Base-by-base conservation (phyloP, 2,888 invertebrate genomes). In the Rotaria sp. region DNA sequence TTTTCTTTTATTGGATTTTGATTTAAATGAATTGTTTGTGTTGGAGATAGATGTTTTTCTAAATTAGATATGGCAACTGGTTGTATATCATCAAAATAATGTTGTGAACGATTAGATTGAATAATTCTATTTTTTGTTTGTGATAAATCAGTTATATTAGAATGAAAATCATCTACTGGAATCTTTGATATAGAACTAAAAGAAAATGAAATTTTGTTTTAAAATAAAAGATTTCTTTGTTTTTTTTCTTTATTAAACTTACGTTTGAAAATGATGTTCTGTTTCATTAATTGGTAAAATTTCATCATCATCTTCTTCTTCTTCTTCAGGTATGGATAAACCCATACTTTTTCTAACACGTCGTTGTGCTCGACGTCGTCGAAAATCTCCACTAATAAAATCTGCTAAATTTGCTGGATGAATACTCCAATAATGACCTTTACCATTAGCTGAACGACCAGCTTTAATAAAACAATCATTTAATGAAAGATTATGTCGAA, bases 361-460 rank as follows among this genome's bases (percentile, higher is more conserved):
- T 67, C 87, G 24, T 45, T 87, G 87, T 1, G 87, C 87, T 48
- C 87, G 74, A 26, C 98, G 94, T 85, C 98, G 93, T 45, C 98
- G 93, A 90, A 98, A 99, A 90, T 99, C 98, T 0, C 98, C 98
- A 89, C 96, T 95, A 75, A 95, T 93, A 91, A 99, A 99, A 91
- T 99, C 99, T 59, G 97, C 96, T 30, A 96, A 92, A 91, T 98
- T 98, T 0, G 98, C 98, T 0, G 97, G 97, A 91, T 99, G 98
- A 86, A 99, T 96, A 11, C 97, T 96, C 99, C 98, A 99, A 90
- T 96, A 98, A 90, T 97, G 97, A 0, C 98, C 97, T 91, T 99
- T 97, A 0, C 98, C 98, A 90, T 98, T 98, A 0, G 87, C 41
- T 41, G 84, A 84, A 45, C 87, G 52, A n/a, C 86, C 87, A 10